Percentiles rank a stretch among this genome's conserved stretches.
phyloP scores from a whole-genome alignment of 1,140 invertebrate genomes.

The Anadara kagoshimensis region DNA sequence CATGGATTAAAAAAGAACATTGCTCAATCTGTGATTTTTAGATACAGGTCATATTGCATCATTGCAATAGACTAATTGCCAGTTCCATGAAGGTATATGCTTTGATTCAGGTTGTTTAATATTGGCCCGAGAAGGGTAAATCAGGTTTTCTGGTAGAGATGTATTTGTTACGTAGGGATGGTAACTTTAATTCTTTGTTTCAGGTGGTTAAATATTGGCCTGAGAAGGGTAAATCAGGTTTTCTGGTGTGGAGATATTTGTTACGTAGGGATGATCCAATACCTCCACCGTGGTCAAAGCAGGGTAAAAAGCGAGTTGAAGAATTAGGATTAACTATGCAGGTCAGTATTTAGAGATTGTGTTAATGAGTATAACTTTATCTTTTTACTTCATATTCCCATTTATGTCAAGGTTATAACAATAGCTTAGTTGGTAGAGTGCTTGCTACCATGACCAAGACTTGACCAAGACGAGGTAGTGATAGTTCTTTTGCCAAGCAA shows the following conservation, averaged over 20 bases:
- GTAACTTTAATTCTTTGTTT: no score
- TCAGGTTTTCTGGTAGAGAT: conserved; percentile 89
- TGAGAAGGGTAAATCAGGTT: conserved; percentile 86
- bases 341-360: conserved; percentile 40
- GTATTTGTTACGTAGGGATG: conserved; percentile 86
- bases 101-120: conserved; percentile 81
- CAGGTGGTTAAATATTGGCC: conserved; percentile 88
- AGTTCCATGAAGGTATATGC: no score
- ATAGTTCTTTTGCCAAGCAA: no score
- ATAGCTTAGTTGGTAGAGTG: no score
- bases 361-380: neutral
- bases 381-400: neutral
- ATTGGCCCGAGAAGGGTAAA: conserved; percentile 86
- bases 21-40: no score
- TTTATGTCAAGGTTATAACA: neutral
- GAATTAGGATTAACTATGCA: conserved; percentile 72
- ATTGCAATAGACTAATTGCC: no score
- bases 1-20: no score
- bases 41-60: no score
- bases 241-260: conserved; percentile 87
- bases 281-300: conserved; percentile 88
- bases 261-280: conserved; percentile 85
- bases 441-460: no score
- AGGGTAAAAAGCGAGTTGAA: conserved; percentile 78
- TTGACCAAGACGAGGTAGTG: no score